Evolutionary conservation across 2,888 invertebrate genomes (phyloP).

Genomic region (Xestia rhomboidea): DNA sequence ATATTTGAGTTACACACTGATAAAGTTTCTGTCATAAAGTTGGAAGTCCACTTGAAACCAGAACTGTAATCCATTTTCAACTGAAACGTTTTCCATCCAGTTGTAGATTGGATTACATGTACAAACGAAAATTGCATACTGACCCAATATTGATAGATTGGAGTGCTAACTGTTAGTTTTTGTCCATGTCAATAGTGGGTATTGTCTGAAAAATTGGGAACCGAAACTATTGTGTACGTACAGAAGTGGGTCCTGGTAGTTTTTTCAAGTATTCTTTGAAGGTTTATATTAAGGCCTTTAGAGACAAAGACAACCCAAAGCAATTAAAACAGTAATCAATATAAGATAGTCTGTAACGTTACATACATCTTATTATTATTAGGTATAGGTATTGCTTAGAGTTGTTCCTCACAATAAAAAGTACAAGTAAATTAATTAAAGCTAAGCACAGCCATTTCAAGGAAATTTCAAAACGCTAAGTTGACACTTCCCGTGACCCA

Average conservation of each 20-base stretch:
- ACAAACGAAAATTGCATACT: constrained; percentile 39
- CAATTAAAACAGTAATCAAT: neutral
- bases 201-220: constrained; percentile 1
- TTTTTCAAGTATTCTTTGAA: neutral
- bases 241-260: neutral
- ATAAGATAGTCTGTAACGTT: neutral
- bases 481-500: too few relatives aligned
- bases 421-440: too few relatives aligned
- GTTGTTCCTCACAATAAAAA: too few relatives aligned
- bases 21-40: constrained; percentile 1
- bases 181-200: neutral
- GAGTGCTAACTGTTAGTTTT: neutral
- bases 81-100: neutral
- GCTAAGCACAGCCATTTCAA: too few relatives aligned
- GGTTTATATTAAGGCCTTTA: neutral
- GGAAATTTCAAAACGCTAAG: too few relatives aligned
- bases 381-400: too few relatives aligned
- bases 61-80: constrained; percentile 33
- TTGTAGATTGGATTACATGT: constrained; percentile 37
- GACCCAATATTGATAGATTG: constrained; percentile 49
- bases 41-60: neutral
- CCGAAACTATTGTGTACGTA: neutral
- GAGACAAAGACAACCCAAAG: neutral
- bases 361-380: too few relatives aligned
- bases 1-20: too few relatives aligned